phyloP scores from a whole-genome alignment of 2,797 vertebrate species.

The Periparus ater region DNA sequence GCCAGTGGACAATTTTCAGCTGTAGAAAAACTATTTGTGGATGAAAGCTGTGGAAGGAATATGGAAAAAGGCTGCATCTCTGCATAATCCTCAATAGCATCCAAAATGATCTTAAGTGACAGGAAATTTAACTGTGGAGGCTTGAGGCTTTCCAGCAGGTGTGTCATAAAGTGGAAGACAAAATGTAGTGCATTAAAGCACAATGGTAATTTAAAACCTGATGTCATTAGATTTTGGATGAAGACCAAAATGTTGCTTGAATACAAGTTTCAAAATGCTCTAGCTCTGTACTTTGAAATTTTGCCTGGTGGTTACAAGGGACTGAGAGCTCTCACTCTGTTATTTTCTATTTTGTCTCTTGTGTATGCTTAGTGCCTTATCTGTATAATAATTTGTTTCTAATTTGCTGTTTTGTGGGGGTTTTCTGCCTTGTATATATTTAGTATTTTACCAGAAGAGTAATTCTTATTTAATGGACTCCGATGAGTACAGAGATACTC shows the following conservation, averaged over 20 bases:
- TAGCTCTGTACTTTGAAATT: not conserved
- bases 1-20: not conserved
- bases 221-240: not conserved
- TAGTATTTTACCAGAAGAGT: not conserved
- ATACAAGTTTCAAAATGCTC: not conserved
- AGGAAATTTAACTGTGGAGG: not conserved
- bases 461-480: not conserved
- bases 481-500: not conserved
- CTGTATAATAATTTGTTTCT: not conserved
- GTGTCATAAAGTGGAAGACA: not conserved
- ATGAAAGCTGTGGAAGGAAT: not conserved
- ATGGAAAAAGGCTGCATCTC: not conserved
- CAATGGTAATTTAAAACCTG: not conserved
- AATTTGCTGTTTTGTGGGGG: not conserved
- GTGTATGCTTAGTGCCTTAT: not conserved
- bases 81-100: not conserved
- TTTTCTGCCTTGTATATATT: not conserved
- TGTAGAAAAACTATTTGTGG: not conserved
- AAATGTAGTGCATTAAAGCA: not conserved
- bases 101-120: not conserved
- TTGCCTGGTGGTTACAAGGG: not conserved
- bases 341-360: not conserved
- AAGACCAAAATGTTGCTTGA: not conserved
- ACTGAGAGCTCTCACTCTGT: not conserved
- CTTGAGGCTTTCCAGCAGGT: not conserved